phyloP scores from a whole-genome alignment of 2,113 vertebrate genomes.

The Myotis brandtii region DNA sequence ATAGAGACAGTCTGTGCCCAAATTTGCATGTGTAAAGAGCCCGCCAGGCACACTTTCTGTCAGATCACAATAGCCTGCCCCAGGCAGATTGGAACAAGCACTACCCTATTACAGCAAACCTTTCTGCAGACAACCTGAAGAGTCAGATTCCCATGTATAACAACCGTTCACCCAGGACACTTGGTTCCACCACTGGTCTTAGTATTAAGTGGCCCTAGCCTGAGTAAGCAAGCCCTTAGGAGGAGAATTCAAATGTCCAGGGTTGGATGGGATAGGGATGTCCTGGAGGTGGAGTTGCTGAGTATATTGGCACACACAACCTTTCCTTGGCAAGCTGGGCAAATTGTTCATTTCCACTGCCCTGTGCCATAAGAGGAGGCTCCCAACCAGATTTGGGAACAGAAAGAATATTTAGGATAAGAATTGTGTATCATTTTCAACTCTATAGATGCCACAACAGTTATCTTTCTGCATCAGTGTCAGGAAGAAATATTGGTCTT shows the following conservation, averaged over 20 bases:
- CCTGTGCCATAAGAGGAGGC: neutral
- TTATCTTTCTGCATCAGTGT: neutral
- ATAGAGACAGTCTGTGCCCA: neutral
- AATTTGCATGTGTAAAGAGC: neutral
- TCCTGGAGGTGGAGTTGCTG: neutral
- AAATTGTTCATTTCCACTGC: neutral
- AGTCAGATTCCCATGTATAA: neutral
- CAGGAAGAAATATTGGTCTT: slow-evolving; percentile 8
- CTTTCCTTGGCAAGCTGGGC: neutral
- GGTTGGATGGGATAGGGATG: neutral
- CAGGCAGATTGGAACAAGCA: neutral
- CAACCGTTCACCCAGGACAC: neutral
- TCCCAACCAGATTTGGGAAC: neutral
- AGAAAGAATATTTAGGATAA: neutral
- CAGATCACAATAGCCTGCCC: neutral
- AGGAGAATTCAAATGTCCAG: neutral
- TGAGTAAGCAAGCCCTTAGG: neutral
- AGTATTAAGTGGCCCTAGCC: neutral
- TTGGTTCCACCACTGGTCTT: neutral
- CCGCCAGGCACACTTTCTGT: neutral
- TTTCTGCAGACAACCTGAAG: neutral
- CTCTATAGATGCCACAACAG: neutral
- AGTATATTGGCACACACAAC: neutral
- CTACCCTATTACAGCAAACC: neutral
- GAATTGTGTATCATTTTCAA: neutral